Evolutionary conservation across 2,113 vertebrate species (phyloP).

Genomic region (Lophura nycthemera): DNA sequence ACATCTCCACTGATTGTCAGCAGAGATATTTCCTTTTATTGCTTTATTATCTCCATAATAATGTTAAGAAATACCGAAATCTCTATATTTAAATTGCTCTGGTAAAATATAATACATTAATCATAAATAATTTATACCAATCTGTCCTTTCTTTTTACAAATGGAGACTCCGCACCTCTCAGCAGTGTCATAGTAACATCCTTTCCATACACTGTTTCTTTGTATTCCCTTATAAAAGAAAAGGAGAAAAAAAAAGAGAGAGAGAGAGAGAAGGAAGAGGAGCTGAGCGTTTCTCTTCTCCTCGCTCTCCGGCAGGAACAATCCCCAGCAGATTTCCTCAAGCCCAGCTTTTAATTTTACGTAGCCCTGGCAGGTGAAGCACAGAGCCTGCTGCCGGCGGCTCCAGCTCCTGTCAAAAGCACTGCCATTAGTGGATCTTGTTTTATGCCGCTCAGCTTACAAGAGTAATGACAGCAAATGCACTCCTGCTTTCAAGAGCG

Average conservation of each 20-base stretch:
- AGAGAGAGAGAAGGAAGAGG: not conserved
- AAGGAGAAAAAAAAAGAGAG: fast-evolving
- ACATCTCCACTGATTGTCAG: not conserved
- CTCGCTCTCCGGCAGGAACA: not conserved
- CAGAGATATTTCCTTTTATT: not conserved
- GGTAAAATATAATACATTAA: constrained; percentile 2
- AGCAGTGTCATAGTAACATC: not conserved
- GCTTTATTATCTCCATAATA: not conserved
- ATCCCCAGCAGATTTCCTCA: not conserved
- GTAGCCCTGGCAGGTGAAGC: not conserved
- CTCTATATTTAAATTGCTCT: not conserved
- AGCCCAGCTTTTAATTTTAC: not conserved
- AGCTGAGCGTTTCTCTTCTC: not conserved
- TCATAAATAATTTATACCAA: constrained; percentile 55
- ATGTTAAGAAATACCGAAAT: not conserved
- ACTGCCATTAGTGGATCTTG: not conserved
- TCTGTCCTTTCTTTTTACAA: not conserved
- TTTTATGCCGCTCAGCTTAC: not conserved
- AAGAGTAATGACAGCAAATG: not conserved
- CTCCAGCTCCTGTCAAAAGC: not conserved
- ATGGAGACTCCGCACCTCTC: not conserved
- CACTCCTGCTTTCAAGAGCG: not conserved
- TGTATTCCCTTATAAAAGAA: not conserved
- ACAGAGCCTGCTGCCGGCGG: not conserved
- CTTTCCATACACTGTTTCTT: not conserved